Conservation (phyloP, 1,140 invertebrate genomes). For the Palaemon carinicauda region DNA sequence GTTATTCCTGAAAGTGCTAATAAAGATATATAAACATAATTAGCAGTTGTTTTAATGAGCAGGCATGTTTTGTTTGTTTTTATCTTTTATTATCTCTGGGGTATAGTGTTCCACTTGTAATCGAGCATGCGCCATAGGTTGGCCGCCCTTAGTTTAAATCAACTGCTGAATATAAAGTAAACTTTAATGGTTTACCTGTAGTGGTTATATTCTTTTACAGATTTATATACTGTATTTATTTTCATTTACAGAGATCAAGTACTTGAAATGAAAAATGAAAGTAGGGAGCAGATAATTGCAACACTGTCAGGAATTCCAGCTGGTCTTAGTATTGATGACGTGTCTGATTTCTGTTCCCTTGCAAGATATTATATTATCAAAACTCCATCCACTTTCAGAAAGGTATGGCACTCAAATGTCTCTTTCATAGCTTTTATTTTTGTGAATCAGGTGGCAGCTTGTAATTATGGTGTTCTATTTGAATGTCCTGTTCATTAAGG, state of each 20-base stretch:
- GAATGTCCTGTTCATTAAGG: neutral
- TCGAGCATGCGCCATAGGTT: too few species aligned
- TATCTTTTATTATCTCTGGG: too few species aligned
- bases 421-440: neutral
- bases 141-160: too few species aligned
- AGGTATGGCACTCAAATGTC: slow-evolving; percentile 65
- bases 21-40: too few species aligned
- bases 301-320: slow-evolving; percentile 81
- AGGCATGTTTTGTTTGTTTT: too few species aligned
- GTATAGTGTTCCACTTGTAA: too few species aligned
- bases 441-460: neutral
- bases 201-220: neutral
- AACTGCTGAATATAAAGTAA: too few species aligned
- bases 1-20: too few species aligned
- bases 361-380: slow-evolving; percentile 92
- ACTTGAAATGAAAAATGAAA: slow-evolving; percentile 78
- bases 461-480: neutral
- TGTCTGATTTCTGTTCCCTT: slow-evolving; percentile 95
- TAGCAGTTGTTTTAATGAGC: too few species aligned
- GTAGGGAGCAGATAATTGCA: slow-evolving; percentile 78
- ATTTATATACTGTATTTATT: too few species aligned
- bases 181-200: too few species aligned
- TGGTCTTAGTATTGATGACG: slow-evolving; percentile 89
- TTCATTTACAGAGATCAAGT: slow-evolving; percentile 81
- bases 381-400: slow-evolving; percentile 91